Evolutionary conservation across 2,888 invertebrate species (phyloP).

Genomic region (Scrobipalpa costella): DNA sequence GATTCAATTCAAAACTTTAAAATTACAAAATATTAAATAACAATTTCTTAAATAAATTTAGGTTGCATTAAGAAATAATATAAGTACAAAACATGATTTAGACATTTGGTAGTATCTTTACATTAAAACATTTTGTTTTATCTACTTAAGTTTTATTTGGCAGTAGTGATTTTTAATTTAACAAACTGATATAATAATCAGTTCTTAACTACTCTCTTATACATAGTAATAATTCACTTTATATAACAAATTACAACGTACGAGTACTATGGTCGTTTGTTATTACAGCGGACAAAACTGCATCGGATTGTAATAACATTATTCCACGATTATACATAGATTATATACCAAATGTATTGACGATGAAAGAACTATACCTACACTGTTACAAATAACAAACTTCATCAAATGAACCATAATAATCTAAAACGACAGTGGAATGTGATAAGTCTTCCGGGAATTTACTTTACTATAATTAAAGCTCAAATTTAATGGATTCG

Average conservation of each 20-base stretch:
- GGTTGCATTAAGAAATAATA: slow-evolving; percentile 52
- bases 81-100: slow-evolving; percentile 69
- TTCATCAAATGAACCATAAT: slow-evolving; percentile 47
- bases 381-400: slow-evolving; percentile 45
- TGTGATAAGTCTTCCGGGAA: slow-evolving; percentile 62
- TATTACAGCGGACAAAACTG: slow-evolving; percentile 51
- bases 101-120: slow-evolving; percentile 61
- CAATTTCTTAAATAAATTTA: slow-evolving; percentile 43
- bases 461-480: slow-evolving; percentile 79
- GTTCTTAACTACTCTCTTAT: slow-evolving; percentile 64
- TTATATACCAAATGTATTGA: slow-evolving; percentile 53
- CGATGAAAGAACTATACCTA: slow-evolving; percentile 54
- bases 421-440: slow-evolving; percentile 33
- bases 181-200: slow-evolving; percentile 61
- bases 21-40: slow-evolving; percentile 37
- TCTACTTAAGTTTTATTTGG: slow-evolving; percentile 73
- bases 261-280: slow-evolving; percentile 60
- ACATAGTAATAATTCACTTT: slow-evolving; percentile 59
- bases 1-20: slow-evolving; percentile 37
- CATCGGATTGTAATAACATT: slow-evolving; percentile 49
- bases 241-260: slow-evolving; percentile 68
- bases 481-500: slow-evolving; percentile 74
- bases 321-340: slow-evolving; percentile 54
- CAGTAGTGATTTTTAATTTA: slow-evolving; percentile 73
- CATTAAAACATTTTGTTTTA: slow-evolving; percentile 67